phyloP scores from a whole-genome alignment of 2,797 vertebrate species.

The Schizopygopsis malacanthus region DNA sequence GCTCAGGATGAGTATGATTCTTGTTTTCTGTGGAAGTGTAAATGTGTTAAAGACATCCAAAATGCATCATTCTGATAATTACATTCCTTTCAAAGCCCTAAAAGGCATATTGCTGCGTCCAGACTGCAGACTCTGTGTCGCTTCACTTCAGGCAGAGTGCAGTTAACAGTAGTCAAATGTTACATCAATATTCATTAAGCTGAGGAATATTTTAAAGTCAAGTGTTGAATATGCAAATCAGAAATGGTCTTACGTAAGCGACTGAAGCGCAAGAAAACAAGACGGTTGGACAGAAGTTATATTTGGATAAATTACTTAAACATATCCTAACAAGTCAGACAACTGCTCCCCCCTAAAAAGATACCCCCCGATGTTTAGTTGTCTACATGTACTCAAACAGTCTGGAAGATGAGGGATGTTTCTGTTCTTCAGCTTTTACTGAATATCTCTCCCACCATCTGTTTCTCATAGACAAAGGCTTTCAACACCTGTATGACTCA shows the following conservation, averaged over 20 bases:
- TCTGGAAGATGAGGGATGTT: neutral
- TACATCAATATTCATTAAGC: constrained; percentile 43
- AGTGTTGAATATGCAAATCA: constrained; percentile 43
- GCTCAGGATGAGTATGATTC: neutral
- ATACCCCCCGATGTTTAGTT: neutral
- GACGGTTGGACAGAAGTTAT: neutral
- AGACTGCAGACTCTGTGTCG: neutral
- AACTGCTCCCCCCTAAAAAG: neutral
- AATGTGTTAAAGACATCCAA: neutral
- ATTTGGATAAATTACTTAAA: constrained; percentile 19
- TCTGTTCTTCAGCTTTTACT: constrained; percentile 57
- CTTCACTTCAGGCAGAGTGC: constrained; percentile 20
- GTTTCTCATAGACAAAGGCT: constrained; percentile 52
- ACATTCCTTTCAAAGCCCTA: neutral
- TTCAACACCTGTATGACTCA: constrained; percentile 66
- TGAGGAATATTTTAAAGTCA: constrained; percentile 40
- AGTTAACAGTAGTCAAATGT: constrained; percentile 37
- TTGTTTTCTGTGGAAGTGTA: neutral
- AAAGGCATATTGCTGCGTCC: neutral
- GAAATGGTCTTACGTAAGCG: neutral
- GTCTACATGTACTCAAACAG: constrained; percentile 1
- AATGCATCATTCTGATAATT: neutral
- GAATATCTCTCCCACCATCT: constrained; percentile 67
- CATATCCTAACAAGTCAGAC: neutral
- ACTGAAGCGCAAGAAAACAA: constrained; percentile 7